These are phyloP conservation scores for Lonchura striata DNA, from an alignment of 2,113 vertebrate species.

Conservation along the genomic window DNA sequence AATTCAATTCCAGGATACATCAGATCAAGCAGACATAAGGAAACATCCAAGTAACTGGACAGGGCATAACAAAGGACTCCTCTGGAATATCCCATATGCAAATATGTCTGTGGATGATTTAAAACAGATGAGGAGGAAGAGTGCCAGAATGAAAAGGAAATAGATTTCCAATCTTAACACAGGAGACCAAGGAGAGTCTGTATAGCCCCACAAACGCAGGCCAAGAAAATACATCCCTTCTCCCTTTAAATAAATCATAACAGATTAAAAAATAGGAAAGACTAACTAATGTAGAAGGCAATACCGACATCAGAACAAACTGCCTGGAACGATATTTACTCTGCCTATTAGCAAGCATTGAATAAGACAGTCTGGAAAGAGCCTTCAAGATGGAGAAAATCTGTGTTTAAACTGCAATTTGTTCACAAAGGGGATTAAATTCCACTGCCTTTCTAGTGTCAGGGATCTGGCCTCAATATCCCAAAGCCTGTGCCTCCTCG, in stretches of 20 bases:
- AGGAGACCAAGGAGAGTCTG: background rate
- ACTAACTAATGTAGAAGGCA: background rate
- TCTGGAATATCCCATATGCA: background rate
- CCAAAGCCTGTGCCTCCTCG: background rate
- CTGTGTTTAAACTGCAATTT: background rate
- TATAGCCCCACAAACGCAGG: background rate
- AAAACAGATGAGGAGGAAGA: constrained; percentile 18
- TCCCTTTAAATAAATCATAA: background rate
- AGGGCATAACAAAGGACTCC: background rate
- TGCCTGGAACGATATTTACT: background rate
- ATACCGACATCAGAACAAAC: background rate
- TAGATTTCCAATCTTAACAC: background rate
- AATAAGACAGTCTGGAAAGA: background rate
- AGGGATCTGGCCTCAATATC: background rate
- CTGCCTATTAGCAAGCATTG: background rate
- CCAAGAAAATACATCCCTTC: background rate
- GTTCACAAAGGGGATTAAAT: background rate
- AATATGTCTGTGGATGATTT: background rate
- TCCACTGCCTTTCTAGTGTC: background rate
- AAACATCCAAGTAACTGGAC: background rate
- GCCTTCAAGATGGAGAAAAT: background rate
- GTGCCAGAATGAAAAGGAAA: constrained; percentile 16
- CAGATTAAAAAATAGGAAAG: background rate
- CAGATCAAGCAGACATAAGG: background rate
- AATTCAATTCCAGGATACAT: background rate